phyloP scores from a whole-genome alignment of 2,797 vertebrate genomes.

The Muscicapa comitata region DNA sequence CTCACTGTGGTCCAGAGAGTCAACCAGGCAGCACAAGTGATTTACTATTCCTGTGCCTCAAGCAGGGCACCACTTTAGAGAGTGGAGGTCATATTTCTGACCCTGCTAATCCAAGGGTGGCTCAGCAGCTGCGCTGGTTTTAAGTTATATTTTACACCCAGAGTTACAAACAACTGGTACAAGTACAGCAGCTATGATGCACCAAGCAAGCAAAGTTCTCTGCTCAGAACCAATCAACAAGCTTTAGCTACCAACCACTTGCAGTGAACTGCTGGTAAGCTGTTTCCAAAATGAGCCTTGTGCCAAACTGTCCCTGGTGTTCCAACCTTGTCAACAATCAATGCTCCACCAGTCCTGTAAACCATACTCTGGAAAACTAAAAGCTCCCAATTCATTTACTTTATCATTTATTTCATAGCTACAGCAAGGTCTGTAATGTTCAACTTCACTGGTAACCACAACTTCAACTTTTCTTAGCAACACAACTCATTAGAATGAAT shows the following conservation, averaged over 20 bases:
- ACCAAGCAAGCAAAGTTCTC: background rate
- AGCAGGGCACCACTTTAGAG: background rate
- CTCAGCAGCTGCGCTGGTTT: background rate
- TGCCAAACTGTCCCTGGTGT: background rate
- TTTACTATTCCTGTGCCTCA: background rate
- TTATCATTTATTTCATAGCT: background rate
- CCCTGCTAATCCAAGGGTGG: background rate
- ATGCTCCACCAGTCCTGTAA: background rate
- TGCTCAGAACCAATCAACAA: background rate
- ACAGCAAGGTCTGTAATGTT: background rate
- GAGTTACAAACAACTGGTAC: background rate
- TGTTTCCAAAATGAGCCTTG: background rate
- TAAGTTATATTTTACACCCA: background rate
- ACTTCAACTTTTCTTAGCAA: background rate
- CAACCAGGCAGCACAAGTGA: background rate
- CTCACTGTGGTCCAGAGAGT: background rate
- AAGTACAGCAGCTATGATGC: background rate
- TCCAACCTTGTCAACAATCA: background rate
- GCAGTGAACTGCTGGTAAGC: background rate
- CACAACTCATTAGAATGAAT: background rate
- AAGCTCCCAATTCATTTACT: background rate
- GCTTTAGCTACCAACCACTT: background rate
- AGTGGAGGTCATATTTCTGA: fast-evolving
- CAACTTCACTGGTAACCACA: background rate
- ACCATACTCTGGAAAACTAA: background rate